Conservation (phyloP, 2,797 vertebrate genomes). For the Falco cherrug region DNA sequence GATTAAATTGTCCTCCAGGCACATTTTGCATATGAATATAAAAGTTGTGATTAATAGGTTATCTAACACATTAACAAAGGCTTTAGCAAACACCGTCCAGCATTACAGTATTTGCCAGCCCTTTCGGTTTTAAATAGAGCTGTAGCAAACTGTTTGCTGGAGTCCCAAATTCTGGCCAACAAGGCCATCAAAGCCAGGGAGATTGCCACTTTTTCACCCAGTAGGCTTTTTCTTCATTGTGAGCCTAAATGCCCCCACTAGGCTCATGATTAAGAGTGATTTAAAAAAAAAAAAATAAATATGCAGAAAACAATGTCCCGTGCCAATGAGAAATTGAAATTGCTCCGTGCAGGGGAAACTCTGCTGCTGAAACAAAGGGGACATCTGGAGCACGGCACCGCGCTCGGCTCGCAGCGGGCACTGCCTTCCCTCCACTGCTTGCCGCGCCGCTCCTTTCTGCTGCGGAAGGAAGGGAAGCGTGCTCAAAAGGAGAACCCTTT, state of each 20-base stretch:
- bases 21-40: conserved; percentile 60
- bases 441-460: background rate
- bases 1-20: conserved; percentile 62
- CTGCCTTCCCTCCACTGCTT: background rate
- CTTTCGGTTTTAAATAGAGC: conserved; percentile 53
- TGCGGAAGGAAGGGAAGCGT: rapidly evolving
- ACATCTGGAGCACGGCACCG: conserved; percentile 34
- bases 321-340: background rate
- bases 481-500: background rate
- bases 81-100: background rate
- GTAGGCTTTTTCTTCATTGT: conserved; percentile 43
- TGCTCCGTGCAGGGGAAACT: background rate
- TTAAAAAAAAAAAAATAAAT: background rate
- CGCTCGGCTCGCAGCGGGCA: background rate
- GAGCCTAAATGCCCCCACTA: conserved; percentile 48
- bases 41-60: conserved; percentile 65
- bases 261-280: conserved; percentile 30
- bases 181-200: conserved; percentile 54
- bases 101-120: conserved; percentile 12
- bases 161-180: conserved; percentile 45
- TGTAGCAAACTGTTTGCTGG: background rate
- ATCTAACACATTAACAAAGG: conserved; percentile 45
- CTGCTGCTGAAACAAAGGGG: conserved; percentile 38
- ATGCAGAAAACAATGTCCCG: background rate
- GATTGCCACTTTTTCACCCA: conserved; percentile 50